These are phyloP conservation scores for Leucopsar rothschildi DNA, from an alignment of 2,113 vertebrate genomes.

Conservation along the genomic window DNA sequence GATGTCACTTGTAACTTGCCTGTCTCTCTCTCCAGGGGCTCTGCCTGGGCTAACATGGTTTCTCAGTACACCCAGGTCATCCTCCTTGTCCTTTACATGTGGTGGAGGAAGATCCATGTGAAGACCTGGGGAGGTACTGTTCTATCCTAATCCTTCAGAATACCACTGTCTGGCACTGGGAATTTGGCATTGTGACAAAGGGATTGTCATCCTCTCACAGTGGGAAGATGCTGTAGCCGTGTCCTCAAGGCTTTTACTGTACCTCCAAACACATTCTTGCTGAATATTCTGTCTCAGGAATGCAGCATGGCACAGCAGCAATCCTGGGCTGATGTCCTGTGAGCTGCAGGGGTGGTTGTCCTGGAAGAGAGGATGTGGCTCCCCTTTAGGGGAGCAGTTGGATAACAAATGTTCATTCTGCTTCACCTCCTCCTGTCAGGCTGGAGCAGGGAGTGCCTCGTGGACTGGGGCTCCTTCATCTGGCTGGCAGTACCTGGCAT, in stretches of 20 bases:
- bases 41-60: constrained; percentile 81
- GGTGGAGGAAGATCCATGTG: constrained; percentile 82
- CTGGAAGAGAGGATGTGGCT: neutral
- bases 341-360: neutral
- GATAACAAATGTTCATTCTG: neutral
- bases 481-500: constrained; percentile 81
- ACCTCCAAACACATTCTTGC: neutral
- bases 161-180: neutral
- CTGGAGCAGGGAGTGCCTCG: constrained; percentile 84
- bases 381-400: neutral
- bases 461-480: constrained; percentile 86
- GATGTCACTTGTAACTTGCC: neutral
- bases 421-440: constrained; percentile 60
- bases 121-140: constrained; percentile 86
- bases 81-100: constrained; percentile 81
- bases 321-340: neutral
- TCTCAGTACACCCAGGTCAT: constrained; percentile 78
- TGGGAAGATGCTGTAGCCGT: neutral
- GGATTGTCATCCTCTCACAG: neutral
- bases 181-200: neutral
- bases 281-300: neutral
- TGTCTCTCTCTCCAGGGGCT: constrained; percentile 75
- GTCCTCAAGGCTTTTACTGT: neutral
- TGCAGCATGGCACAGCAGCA: neutral
- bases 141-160: neutral